phyloP scores from a whole-genome alignment of 2,797 vertebrate genomes.

The Tinamus major region DNA sequence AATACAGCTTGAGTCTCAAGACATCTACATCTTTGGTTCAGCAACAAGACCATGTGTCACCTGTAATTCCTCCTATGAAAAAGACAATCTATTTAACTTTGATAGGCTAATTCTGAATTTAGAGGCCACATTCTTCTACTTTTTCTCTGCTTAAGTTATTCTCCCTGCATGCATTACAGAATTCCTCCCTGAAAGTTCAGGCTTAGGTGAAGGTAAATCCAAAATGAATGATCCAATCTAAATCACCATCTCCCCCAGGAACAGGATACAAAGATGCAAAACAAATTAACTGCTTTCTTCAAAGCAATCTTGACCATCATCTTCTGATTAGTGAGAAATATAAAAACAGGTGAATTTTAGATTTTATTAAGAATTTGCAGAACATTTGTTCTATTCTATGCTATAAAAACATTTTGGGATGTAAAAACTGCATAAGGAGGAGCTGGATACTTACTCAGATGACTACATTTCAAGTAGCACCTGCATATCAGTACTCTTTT shows the following conservation, averaged over 20 bases:
- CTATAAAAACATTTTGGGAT: background rate
- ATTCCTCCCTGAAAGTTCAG: background rate
- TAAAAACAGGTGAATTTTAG: slow-evolving; percentile 16
- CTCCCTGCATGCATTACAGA: background rate
- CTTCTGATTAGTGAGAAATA: slow-evolving; percentile 10
- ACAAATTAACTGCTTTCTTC: background rate
- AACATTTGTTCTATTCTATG: background rate
- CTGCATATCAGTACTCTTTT: background rate
- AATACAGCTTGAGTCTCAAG: slow-evolving; percentile 40
- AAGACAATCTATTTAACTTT: slow-evolving; percentile 59
- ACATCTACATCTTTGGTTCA: slow-evolving; percentile 60
- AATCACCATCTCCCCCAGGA: background rate
- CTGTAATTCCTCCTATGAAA: slow-evolving; percentile 61
- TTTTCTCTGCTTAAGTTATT: slow-evolving; percentile 8
- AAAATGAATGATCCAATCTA: background rate
- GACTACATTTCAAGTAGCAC: background rate
- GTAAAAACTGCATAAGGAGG: background rate
- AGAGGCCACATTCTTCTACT: background rate
- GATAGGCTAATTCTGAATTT: slow-evolving; percentile 44
- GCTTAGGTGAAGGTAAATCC: background rate
- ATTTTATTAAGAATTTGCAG: background rate
- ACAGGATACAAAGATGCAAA: background rate
- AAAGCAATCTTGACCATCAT: background rate
- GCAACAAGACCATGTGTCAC: slow-evolving; percentile 59
- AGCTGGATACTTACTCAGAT: background rate